phyloP scores from a whole-genome alignment of 2,797 vertebrate genomes.

The Petrocephalus schoutedeni region DNA sequence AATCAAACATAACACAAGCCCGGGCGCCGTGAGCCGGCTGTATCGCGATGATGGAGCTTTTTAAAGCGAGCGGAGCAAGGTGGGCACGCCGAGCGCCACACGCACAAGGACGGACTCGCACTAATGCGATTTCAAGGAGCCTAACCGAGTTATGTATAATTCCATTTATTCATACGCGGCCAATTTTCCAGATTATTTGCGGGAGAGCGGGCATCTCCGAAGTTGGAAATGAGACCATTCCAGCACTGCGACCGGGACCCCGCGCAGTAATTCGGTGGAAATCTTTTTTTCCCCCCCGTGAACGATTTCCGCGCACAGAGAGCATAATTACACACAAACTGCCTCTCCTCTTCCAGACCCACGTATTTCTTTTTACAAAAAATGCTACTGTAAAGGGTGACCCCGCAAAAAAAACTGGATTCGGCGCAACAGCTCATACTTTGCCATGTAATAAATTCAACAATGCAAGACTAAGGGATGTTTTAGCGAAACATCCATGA shows the following conservation, averaged over 20 bases:
- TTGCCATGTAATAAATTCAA: neutral
- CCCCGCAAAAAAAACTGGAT: neutral
- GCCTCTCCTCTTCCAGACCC: neutral
- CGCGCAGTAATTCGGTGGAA: neutral
- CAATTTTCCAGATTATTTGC: neutral
- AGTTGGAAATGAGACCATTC: neutral
- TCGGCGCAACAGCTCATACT: neutral
- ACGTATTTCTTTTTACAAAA: neutral
- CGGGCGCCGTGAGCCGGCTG: neutral
- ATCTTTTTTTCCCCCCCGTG: neutral
- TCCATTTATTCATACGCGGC: constrained; percentile 7
- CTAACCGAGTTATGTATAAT: neutral
- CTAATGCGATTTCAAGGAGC: constrained; percentile 8
- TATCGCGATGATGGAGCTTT: neutral
- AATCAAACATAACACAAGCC: neutral
- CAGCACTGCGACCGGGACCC: neutral
- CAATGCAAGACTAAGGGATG: neutral
- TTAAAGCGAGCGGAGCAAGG: neutral
- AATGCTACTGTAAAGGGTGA: neutral
- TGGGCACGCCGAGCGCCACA: neutral
- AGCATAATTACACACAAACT: constrained; percentile 4
- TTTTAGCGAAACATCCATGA: neutral
- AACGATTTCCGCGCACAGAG: neutral
- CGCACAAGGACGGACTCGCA: neutral
- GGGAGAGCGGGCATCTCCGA: neutral